Percentiles rank a stretch among this genome's conserved stretches.
Conservation (phyloP, 2,888 invertebrate species). For the Poecilobothrus nobilitatus region DNA sequence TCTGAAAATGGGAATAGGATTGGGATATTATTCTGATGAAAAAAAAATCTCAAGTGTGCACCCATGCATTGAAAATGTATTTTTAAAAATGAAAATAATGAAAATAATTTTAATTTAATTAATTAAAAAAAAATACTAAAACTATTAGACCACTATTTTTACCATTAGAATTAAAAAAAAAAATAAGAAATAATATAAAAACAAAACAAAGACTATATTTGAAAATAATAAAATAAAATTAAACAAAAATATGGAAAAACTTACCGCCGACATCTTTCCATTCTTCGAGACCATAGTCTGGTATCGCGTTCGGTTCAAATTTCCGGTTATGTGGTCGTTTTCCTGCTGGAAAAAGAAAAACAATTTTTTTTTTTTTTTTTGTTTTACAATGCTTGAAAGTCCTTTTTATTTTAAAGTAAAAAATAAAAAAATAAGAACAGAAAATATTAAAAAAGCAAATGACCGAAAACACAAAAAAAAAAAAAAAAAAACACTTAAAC, state of each 20-base stretch:
- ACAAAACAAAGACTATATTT: not conserved
- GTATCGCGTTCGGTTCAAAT: slow-evolving; percentile 53
- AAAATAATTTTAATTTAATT: no score
- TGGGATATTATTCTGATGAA: no score
- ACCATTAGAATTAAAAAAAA: not conserved
- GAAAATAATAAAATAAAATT: not conserved
- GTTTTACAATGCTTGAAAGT: slow-evolving; percentile 16
- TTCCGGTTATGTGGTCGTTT: slow-evolving; percentile 44
- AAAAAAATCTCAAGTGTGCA: no score
- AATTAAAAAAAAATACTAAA: no score
- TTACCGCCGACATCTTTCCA: slow-evolving; percentile 64
- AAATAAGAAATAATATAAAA: not conserved
- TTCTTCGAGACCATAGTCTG: slow-evolving; percentile 65
- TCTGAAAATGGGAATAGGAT: no score
- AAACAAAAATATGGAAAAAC: slow-evolving; percentile 27
- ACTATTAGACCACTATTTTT: no score
- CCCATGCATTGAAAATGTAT: no score
- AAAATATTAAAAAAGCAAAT: slow-evolving; percentile 27
- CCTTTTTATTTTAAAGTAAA: slow-evolving; percentile 20
- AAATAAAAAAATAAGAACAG: slow-evolving; percentile 27
- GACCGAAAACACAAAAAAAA: no score
- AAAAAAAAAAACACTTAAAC: slow-evolving; percentile 21
- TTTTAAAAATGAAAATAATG: no score
- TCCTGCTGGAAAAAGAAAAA: slow-evolving; percentile 32
- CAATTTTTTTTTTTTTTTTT: slow-evolving; percentile 24